These are phyloP conservation scores for Passer montanus DNA, from an alignment of 2,113 vertebrate species.

Conservation along the genomic window DNA sequence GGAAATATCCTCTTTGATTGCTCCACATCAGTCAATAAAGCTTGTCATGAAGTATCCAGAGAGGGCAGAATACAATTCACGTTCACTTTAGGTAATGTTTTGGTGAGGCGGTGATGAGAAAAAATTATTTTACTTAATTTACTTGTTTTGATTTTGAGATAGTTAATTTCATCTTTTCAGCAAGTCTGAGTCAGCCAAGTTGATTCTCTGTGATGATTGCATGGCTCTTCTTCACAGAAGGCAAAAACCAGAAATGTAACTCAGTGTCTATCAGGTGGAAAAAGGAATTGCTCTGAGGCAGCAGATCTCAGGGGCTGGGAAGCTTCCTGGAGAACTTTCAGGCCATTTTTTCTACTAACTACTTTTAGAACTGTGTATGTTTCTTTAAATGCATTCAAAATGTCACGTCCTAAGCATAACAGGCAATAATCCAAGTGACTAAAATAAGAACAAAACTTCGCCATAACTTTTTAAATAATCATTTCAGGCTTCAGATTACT, in stretches of 20 bases:
- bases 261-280: background rate
- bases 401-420: background rate
- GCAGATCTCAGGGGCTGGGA: background rate
- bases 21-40: background rate
- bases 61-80: background rate
- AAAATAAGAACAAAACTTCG: constrained; percentile 8
- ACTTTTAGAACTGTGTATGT: background rate
- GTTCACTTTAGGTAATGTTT: background rate
- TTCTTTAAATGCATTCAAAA: background rate
- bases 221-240: background rate
- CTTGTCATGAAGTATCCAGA: background rate
- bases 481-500: background rate
- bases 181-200: background rate
- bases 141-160: background rate
- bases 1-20: background rate
- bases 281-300: background rate
- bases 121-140: background rate
- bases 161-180: background rate
- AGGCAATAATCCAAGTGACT: background rate
- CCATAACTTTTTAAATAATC: background rate
- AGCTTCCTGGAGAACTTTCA: background rate
- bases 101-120: background rate
- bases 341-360: background rate
- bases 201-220: background rate
- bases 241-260: background rate